Evolutionary conservation across 2,888 invertebrate genomes (phyloP).

Genomic region (Leptinotarsa tumamoca): DNA sequence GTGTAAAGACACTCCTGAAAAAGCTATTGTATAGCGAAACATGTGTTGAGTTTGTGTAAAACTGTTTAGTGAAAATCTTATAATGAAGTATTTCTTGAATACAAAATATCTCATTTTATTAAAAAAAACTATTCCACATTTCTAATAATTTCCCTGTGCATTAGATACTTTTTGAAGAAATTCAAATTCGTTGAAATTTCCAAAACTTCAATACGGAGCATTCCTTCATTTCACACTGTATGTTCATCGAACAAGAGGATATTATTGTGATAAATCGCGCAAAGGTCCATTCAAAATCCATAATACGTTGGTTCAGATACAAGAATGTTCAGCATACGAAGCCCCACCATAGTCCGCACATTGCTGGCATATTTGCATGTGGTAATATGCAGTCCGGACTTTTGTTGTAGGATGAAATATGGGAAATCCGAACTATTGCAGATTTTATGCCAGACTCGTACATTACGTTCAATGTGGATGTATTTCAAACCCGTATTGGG

Average conservation of each 20-base stretch:
- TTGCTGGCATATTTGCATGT: slow-evolving; percentile 40
- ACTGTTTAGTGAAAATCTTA: no score
- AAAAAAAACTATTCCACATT: no score
- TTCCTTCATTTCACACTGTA: not conserved
- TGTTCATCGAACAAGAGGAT: not conserved
- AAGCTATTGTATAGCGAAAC: no score
- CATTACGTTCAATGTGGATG: slow-evolving; percentile 25
- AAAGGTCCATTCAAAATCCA: slow-evolving; percentile 35
- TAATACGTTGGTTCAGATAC: slow-evolving; percentile 32
- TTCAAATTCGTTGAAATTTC: no score
- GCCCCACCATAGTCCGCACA: slow-evolving; percentile 34
- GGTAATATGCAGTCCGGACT: slow-evolving; percentile 32
- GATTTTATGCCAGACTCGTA: slow-evolving; percentile 23
- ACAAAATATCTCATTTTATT: no score
- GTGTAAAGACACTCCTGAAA: no score
- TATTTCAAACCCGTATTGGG: slow-evolving; percentile 6
- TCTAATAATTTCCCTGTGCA: no score
- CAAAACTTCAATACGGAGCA: no score
- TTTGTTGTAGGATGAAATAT: slow-evolving; percentile 39
- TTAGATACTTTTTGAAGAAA: no score
- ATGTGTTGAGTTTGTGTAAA: no score
- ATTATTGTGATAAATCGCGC: slow-evolving; percentile 26
- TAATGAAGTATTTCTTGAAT: no score
- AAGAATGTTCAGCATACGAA: slow-evolving; percentile 41
- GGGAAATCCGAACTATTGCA: slow-evolving; percentile 32